Conservation (phyloP, 2,888 invertebrate genomes). For the Portevinia maculata region DNA sequence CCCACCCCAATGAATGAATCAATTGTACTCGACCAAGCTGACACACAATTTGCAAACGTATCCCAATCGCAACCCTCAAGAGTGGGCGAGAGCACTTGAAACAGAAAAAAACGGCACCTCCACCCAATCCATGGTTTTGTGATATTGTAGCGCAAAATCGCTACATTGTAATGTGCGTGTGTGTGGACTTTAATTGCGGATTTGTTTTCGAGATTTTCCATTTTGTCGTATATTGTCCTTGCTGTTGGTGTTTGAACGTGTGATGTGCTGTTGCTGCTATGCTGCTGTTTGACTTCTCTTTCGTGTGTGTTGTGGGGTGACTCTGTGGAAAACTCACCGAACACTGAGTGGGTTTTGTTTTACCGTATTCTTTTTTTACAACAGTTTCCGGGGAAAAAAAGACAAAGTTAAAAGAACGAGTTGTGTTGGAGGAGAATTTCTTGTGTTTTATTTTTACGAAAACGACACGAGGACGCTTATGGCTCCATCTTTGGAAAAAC, state of each 20-base stretch:
- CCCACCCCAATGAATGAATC: conserved; percentile 13
- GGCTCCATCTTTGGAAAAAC: conserved; percentile 78
- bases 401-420: conserved; percentile 66
- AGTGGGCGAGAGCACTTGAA: conserved; percentile 30
- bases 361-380: conserved; percentile 43
- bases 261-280: conserved; percentile 45
- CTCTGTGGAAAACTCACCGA: conserved; percentile 13
- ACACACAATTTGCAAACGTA: conserved; percentile 66
- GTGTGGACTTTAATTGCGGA: conserved; percentile 72
- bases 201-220: conserved; percentile 74
- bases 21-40: conserved; percentile 57
- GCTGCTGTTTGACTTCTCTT: conserved; percentile 66
- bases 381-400: conserved; percentile 48
- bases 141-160: conserved; percentile 48
- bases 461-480: conserved; percentile 63
- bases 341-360: conserved; percentile 15
- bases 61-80: conserved; percentile 37
- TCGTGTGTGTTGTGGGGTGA: conserved; percentile 25
- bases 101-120: conserved; percentile 22
- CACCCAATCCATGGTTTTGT: background rate
- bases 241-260: conserved; percentile 36
- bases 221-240: conserved; percentile 54
- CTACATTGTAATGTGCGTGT: conserved; percentile 68
- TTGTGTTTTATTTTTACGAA: conserved; percentile 70
- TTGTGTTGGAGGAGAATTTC: conserved; percentile 64